These are phyloP conservation scores for Plebejus melissa DNA, from an alignment of 2,888 invertebrate species.

Conservation along the genomic window DNA sequence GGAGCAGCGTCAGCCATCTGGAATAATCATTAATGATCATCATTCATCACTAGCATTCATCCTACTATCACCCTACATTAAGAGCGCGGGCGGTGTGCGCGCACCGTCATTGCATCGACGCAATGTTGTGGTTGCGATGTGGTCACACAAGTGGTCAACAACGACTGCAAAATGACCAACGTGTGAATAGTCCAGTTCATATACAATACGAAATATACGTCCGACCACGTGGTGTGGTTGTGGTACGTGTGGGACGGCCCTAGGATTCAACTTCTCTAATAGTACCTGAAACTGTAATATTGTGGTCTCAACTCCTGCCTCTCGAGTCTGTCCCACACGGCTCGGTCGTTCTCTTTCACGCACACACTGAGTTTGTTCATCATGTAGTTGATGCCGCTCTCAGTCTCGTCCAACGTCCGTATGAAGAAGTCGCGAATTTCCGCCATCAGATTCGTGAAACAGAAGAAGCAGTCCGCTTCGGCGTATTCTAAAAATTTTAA, in stretches of 20 bases:
- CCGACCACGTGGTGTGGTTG: too few species aligned
- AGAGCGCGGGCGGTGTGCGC: too few species aligned
- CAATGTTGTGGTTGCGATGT: too few species aligned
- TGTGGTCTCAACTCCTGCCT: conserved; percentile 94
- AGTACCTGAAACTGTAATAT: conserved; percentile 93
- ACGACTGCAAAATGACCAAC: too few species aligned
- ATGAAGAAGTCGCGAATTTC: conserved; percentile 99
- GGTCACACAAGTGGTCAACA: too few species aligned
- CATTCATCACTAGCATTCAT: too few species aligned
- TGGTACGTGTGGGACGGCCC: too few species aligned
- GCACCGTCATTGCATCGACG: too few species aligned
- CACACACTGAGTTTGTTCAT: conserved; percentile 90
- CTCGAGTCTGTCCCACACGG: conserved; percentile 87
- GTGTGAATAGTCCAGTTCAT: too few species aligned
- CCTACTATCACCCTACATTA: too few species aligned
- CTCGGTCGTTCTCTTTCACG: conserved; percentile 86
- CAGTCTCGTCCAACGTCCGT: conserved; percentile 95
- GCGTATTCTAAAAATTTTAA: conserved; percentile 83
- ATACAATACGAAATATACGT: too few species aligned
- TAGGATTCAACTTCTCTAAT: too few species aligned
- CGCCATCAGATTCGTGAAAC: conserved; percentile 98
- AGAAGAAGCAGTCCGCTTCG: conserved; percentile 98
- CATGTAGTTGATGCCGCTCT: conserved; percentile 93
- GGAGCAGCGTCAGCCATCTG: conserved; percentile 95
- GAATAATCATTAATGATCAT: conserved; percentile 38